phyloP scores from a whole-genome alignment of 2,113 vertebrate genomes.

The Gavia stellata region DNA sequence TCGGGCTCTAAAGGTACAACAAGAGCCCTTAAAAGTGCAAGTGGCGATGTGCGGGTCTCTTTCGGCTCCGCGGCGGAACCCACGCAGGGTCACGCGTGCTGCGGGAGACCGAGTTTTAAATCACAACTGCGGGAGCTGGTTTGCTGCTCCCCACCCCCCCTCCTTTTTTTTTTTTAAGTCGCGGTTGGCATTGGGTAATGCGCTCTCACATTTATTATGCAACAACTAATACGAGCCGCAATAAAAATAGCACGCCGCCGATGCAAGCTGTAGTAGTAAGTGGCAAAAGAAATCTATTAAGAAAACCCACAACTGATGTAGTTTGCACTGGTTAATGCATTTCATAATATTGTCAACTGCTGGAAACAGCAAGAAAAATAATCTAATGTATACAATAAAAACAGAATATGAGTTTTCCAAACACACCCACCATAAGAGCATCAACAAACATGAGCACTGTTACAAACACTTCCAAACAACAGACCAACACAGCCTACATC shows the following conservation, averaged over 20 bases:
- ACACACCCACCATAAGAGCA: neutral
- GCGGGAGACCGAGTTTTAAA: neutral
- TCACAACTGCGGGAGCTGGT: neutral
- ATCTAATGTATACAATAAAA: neutral
- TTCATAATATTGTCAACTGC: neutral
- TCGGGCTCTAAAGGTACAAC: neutral
- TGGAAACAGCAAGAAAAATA: neutral
- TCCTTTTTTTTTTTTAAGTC: neutral
- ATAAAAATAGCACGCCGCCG: slow-evolving; percentile 27
- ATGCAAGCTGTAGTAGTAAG: neutral
- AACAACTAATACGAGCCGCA: slow-evolving; percentile 26
- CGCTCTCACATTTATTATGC: slow-evolving; percentile 21
- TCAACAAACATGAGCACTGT: neutral
- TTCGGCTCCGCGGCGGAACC: too few species aligned
- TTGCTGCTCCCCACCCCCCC: neutral
- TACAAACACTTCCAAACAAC: neutral
- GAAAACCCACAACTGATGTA: neutral
- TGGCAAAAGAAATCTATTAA: neutral
- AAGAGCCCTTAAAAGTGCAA: neutral
- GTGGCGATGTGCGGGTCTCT: neutral
- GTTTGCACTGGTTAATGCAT: neutral
- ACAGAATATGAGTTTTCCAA: neutral
- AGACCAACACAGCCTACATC: neutral
- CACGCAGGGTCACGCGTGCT: neutral
- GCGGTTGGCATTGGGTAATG: slow-evolving; percentile 33